phyloP scores from a whole-genome alignment of 92 coral and sea anemone genomes.

The Zoanthus gigantus region DNA sequence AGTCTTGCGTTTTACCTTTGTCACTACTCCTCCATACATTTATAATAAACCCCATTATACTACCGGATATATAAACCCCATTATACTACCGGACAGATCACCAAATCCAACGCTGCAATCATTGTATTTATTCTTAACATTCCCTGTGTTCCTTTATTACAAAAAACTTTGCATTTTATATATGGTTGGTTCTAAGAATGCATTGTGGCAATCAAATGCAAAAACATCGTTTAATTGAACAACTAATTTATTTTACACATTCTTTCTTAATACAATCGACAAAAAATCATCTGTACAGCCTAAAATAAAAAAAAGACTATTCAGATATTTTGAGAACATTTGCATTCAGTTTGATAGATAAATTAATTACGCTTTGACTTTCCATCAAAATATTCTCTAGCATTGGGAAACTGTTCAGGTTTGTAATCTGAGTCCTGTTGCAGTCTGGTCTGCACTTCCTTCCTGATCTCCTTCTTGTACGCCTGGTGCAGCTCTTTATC shows the following conservation, averaged over 20 bases:
- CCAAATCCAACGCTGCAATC: too few relatives aligned
- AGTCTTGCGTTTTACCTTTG: too few relatives aligned
- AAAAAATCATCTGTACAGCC: slow-evolving; percentile 5
- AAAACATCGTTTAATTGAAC: neutral
- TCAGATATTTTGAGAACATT: neutral
- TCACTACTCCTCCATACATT: too few relatives aligned
- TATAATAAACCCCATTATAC: too few relatives aligned
- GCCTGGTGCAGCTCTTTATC: slow-evolving; percentile 74
- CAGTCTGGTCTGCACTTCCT: slow-evolving; percentile 79
- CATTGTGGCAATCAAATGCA: too few relatives aligned
- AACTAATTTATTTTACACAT: neutral
- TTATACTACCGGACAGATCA: too few relatives aligned
- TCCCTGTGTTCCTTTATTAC: too few relatives aligned
- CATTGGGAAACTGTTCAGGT: slow-evolving; percentile 87
- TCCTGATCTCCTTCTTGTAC: slow-evolving; percentile 83
- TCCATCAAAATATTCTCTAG: slow-evolving; percentile 85
- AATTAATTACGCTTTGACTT: slow-evolving; percentile 27
- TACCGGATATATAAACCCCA: too few relatives aligned
- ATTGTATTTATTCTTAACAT: too few relatives aligned
- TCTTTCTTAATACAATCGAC: neutral
- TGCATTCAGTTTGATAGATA: neutral
- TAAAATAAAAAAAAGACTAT: slow-evolving; percentile 8
- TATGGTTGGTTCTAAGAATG: too few relatives aligned
- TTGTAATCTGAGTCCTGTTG: slow-evolving; percentile 86
- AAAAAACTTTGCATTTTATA: too few relatives aligned